Evolutionary conservation across 1,140 invertebrate species (phyloP).

Genomic region (Brachionus angularis): DNA sequence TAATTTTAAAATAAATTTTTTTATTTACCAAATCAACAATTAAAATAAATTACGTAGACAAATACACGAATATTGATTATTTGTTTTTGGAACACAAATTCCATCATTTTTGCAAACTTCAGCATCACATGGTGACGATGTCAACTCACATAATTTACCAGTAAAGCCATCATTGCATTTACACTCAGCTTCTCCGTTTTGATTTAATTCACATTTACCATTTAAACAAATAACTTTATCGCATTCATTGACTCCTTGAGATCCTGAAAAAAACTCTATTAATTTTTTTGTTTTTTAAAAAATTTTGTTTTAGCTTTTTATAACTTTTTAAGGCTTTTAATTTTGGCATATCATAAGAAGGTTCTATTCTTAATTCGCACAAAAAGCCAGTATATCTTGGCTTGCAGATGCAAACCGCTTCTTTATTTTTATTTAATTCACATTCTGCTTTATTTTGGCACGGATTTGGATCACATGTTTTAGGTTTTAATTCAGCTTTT

Average conservation of each 20-base stretch:
- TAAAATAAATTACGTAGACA: background rate
- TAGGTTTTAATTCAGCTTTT: background rate
- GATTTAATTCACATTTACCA: background rate
- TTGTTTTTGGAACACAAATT: background rate
- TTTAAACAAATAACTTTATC: no score
- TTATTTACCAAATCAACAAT: no score
- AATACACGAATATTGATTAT: background rate
- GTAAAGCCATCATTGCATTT: background rate
- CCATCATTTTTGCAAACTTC: slow-evolving; percentile 30
- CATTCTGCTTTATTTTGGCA: background rate
- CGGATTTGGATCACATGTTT: background rate
- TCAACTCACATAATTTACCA: background rate
- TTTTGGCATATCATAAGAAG: no score
- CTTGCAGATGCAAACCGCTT: background rate
- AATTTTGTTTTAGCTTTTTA: no score
- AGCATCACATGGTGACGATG: background rate
- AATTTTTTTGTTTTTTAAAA: no score
- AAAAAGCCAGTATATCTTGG: no score
- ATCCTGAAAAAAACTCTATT: no score
- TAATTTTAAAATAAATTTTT: no score
- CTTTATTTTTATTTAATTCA: background rate
- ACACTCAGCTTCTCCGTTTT: background rate
- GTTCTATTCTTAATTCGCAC: no score
- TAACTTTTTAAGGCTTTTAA: no score
- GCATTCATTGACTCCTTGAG: no score